phyloP scores from a whole-genome alignment of 2,888 invertebrate species.

The Ernsta delagoae region DNA sequence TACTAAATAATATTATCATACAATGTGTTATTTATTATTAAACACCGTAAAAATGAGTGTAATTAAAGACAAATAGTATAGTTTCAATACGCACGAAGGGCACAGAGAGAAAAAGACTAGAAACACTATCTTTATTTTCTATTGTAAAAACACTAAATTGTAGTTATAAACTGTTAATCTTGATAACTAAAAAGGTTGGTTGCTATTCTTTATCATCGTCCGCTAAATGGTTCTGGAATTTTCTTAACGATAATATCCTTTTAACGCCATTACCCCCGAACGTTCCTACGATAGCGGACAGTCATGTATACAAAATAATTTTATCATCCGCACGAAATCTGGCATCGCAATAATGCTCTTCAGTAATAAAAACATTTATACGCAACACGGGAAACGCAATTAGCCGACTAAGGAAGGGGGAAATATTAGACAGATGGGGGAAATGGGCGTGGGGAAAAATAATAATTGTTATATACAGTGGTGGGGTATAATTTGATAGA shows the following conservation, averaged over 20 bases:
- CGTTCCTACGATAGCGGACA: conserved; percentile 1
- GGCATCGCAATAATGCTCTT: conserved; percentile 50
- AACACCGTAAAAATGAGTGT: no score
- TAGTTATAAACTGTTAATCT: no score
- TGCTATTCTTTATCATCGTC: no score
- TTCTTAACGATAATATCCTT: conserved; percentile 5
- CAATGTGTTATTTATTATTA: no score
- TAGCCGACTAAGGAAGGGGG: conserved; percentile 42
- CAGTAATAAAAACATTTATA: conserved; percentile 52
- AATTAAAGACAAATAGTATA: no score
- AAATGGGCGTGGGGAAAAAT: conserved; percentile 37
- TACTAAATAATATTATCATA: no score
- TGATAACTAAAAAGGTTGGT: no score
- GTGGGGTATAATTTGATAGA: conserved; percentile 55
- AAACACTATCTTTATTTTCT: no score
- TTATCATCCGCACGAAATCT: conserved; percentile 40
- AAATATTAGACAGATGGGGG: conserved; percentile 10
- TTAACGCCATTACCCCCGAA: neutral
- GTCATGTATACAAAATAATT: conserved; percentile 6
- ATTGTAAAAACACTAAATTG: no score
- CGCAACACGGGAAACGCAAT: conserved; percentile 51
- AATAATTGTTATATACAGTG: conserved; percentile 62
- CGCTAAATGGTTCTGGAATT: neutral
- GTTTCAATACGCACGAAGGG: no score
- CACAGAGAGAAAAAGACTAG: no score